phyloP scores from a whole-genome alignment of 2,888 invertebrate species.

The Ceriagrion tenellum region DNA sequence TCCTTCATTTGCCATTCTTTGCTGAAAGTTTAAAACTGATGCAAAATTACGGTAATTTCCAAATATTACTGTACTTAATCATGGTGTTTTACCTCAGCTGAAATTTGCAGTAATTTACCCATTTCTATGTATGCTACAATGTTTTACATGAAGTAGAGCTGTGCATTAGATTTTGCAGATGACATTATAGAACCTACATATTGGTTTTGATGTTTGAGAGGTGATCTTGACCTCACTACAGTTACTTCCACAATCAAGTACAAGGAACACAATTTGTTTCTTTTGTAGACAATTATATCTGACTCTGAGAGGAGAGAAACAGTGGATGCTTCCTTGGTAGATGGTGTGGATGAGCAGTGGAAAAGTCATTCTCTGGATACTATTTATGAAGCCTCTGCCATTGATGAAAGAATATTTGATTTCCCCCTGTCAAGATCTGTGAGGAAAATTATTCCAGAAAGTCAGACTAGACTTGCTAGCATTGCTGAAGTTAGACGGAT shows the following conservation, averaged over 20 bases:
- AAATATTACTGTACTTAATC: no score
- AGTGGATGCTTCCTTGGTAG: not conserved
- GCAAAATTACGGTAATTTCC: no score
- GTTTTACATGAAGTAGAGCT: no score
- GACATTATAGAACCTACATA: no score
- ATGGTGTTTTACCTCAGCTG: no score
- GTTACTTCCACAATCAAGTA: not conserved
- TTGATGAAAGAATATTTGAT: constrained; percentile 16
- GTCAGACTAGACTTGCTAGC: not conserved
- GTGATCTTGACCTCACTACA: no score
- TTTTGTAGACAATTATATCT: not conserved
- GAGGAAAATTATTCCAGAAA: not conserved
- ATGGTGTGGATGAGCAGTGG: not conserved
- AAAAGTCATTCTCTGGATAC: not conserved
- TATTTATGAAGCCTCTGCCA: not conserved
- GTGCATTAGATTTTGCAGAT: no score
- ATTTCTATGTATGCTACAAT: no score
- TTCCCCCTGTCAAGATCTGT: not conserved
- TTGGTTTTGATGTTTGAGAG: no score
- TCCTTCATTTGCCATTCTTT: no score
- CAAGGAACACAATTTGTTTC: not conserved
- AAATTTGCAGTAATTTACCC: no score
- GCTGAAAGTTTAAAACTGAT: no score
- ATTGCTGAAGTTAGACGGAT: constrained; percentile 5
- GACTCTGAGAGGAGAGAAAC: not conserved